Base-by-base conservation (phyloP, 2,888 invertebrate genomes). In the Campoplex nolae region DNA sequence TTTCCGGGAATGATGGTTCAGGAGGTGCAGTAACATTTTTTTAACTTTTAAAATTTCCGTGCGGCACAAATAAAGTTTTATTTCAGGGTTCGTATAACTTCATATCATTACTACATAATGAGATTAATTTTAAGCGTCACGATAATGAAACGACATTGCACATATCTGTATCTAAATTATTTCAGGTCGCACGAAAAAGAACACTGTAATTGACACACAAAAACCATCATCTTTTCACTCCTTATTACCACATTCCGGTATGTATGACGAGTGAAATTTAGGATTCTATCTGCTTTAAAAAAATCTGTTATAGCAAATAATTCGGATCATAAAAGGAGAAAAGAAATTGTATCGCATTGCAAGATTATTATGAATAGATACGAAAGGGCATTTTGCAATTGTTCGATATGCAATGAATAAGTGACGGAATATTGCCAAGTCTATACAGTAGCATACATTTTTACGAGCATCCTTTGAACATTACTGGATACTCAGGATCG, bases 401-500 rank as follows among this genome's bases (percentile, higher is more conserved):
- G 56, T 13, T n/a, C 73, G 54, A 58, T 42, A 28, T 16, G 74
- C 7, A 42, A 42, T 58, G 56, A n/a, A 54, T 51, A 42, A 48
- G 71, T 48, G 28, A 23, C 16, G 23, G 54, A 38, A 56, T 35
- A 73, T 35, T 23, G 35, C 74, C 74, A 75, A 75, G 54, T 54
- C 56, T 13, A n/a, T 56, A 54, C 74, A 58, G 74, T 75, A 75
- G 74, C 56, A 42, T 65, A 51, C 38, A 38, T 71, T 48, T 81
- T 58, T 73, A 81, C 35, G 51, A 81, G 51, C 18, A 62, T 45
- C 51, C 38, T 73, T 73, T 62, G 54, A 51, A 32, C 68, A 38
- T 68, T 65, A 54, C 35, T 51, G 58, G 58, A 51, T 45, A 73
- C 65, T 73, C 73, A 65, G 73, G 38, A 65, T 80, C 80, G 35